phyloP scores from a whole-genome alignment of 92 coral and sea anemone genomes.

The Bergia sp. region DNA sequence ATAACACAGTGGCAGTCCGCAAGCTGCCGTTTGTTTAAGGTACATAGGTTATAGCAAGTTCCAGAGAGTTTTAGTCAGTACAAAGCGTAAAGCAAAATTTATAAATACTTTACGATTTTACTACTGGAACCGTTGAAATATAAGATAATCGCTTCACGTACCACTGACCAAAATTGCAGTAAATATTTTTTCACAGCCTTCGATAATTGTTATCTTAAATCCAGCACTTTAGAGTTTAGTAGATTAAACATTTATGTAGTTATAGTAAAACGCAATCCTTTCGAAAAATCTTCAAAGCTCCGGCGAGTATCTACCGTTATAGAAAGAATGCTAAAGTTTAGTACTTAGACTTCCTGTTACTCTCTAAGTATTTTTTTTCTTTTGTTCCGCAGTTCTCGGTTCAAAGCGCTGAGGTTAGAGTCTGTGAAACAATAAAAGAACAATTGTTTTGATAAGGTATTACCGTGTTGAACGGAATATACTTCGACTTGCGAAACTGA shows the following conservation, averaged over 20 bases:
- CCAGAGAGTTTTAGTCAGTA: not conserved
- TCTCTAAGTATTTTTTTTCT: too few species aligned
- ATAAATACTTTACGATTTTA: not conserved
- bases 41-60: too few species aligned
- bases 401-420: slow-evolving; percentile 4
- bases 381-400: not conserved
- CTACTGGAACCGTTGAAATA: not conserved
- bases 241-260: not conserved
- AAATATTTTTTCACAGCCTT: not conserved
- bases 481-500: not conserved
- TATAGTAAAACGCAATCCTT: not conserved
- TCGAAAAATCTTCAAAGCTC: not conserved
- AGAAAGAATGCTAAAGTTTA: not conserved
- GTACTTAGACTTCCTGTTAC: not conserved
- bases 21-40: not conserved
- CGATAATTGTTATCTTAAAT: not conserved
- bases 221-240: not conserved
- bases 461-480: not conserved
- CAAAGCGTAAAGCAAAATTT: not conserved
- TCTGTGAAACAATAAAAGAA: slow-evolving; percentile 2
- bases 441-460: not conserved
- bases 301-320: not conserved
- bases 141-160: not conserved
- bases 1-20: not conserved
- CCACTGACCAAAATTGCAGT: not conserved